Conservation (phyloP, 2,888 invertebrate species). For the Tupiocoris notatus region DNA sequence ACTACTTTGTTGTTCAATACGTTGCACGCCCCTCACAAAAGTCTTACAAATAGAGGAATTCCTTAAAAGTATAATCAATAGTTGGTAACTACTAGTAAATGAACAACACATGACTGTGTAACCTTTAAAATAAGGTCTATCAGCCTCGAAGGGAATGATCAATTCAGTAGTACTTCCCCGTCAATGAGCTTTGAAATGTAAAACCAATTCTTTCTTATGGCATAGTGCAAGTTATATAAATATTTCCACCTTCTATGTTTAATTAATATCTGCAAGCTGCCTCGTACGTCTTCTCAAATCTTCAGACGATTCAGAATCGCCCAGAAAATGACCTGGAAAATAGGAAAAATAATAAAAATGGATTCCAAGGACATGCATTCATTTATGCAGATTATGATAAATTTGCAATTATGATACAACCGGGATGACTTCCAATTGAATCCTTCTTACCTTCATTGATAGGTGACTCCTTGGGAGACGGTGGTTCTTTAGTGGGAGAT, state of each 20-base stretch:
- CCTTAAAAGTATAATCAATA: too few species aligned
- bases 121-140: too few species aligned
- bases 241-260: neutral
- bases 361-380: neutral
- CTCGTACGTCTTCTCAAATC: slow-evolving; percentile 31
- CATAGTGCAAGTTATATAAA: too few species aligned
- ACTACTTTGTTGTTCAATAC: too few species aligned
- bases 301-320: slow-evolving; percentile 25
- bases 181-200: neutral
- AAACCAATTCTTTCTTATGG: neutral
- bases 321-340: slow-evolving; percentile 19
- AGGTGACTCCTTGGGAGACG: neutral
- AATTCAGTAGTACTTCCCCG: neutral
- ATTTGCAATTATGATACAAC: neutral
- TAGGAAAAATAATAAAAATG: neutral
- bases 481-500: slow-evolving; percentile 28
- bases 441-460: slow-evolving; percentile 15
- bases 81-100: too few species aligned
- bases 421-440: neutral
- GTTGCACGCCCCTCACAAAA: too few species aligned
- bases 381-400: neutral
- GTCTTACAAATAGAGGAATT: too few species aligned
- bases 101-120: too few species aligned
- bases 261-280: neutral
- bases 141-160: neutral